Conservation (phyloP, 2,113 vertebrate species). For the Ptychochromis oligacanthus region DNA sequence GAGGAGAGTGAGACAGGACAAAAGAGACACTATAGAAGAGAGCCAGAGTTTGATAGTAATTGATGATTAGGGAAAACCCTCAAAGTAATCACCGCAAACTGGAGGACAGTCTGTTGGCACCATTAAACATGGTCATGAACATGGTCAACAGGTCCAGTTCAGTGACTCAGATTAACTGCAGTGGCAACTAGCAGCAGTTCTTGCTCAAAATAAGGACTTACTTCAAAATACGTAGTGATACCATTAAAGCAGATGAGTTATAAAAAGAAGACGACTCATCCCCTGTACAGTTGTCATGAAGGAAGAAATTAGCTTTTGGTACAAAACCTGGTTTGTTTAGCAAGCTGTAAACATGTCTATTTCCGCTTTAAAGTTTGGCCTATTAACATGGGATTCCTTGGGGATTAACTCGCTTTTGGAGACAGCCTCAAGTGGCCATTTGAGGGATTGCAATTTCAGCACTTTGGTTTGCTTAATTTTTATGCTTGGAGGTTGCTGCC, state of each 20-base stretch:
- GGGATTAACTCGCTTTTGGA: no score
- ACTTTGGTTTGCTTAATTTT: background rate
- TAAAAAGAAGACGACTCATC: background rate
- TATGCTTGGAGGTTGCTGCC: background rate
- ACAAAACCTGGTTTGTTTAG: background rate
- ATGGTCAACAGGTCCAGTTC: background rate
- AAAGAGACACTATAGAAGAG: no score
- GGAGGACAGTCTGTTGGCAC: background rate
- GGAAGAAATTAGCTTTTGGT: background rate
- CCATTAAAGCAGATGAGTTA: no score
- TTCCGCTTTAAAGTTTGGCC: background rate
- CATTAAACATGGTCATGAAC: background rate
- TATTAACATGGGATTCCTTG: accelerated
- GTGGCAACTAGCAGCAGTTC: background rate
- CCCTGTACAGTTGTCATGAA: background rate
- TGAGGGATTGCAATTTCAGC: background rate
- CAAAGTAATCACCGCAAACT: background rate
- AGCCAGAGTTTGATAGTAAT: no score
- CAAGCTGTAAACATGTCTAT: background rate
- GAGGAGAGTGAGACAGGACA: no score
- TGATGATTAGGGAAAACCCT: no score
- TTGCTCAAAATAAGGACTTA: background rate
- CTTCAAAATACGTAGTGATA: background rate
- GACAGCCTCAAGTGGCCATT: background rate
- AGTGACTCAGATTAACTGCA: background rate